A percentile compares a stretch with the other conserved stretches of the same genome.
phyloP scores from a whole-genome alignment of 2,113 vertebrate species.

The Periophthalmus modestus region DNA sequence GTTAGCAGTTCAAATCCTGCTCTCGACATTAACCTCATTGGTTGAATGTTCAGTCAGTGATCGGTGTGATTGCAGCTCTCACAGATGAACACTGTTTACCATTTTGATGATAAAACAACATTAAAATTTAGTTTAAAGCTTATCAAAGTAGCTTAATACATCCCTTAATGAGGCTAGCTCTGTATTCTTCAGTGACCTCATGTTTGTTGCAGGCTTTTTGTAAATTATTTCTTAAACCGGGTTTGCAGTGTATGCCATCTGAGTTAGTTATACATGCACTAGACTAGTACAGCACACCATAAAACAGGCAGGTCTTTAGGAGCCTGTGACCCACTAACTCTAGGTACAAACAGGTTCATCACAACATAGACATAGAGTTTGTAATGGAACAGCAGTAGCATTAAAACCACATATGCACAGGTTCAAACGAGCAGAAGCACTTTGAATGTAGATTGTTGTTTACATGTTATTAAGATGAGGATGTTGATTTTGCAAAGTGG shows the following conservation, averaged over 20 bases:
- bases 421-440: background rate
- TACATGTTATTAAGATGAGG: background rate
- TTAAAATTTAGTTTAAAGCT: background rate
- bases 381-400: background rate
- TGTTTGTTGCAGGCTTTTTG: constrained; percentile 10
- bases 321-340: background rate
- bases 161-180: background rate
- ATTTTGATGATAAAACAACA: too few relatives aligned
- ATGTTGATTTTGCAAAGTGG: background rate
- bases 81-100: too few relatives aligned
- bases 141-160: background rate
- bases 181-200: background rate
- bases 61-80: too few relatives aligned
- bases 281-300: background rate
- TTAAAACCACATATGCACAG: background rate
- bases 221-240: background rate
- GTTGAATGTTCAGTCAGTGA: too few relatives aligned
- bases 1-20: too few relatives aligned
- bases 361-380: background rate
- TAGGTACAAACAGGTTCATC: background rate
- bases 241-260: background rate
- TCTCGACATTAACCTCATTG: too few relatives aligned
- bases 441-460: background rate
- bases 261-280: background rate
- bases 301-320: background rate